Percentiles rank a stretch among this genome's conserved stretches.
phyloP scores from a whole-genome alignment of 2,888 invertebrate species.

The Clusia tigrina region DNA sequence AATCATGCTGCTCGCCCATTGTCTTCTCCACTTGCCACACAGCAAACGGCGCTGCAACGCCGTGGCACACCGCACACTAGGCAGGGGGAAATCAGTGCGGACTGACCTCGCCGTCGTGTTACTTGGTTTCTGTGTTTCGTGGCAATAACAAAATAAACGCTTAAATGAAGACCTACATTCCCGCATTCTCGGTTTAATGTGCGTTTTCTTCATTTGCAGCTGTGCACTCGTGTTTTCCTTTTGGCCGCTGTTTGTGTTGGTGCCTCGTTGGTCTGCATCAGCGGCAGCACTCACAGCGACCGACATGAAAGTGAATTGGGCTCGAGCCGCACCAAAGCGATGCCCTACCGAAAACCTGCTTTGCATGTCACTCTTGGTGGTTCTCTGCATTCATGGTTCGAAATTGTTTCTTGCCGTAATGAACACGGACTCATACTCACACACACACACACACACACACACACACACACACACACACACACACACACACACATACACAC shows the following conservation, averaged over 20 bases:
- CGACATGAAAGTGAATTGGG: conserved; percentile 8
- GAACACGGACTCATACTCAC: too few relatives aligned
- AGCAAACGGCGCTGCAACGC: neutral
- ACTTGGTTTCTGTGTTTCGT: neutral
- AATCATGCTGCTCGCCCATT: conserved; percentile 21
- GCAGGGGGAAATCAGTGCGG: conserved; percentile 27
- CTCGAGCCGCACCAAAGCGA: too few relatives aligned
- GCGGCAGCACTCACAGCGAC: too few relatives aligned
- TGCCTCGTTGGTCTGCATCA: neutral
- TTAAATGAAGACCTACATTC: neutral
- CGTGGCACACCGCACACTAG: conserved; percentile 6
- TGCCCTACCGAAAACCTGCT: too few relatives aligned
- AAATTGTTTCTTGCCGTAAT: too few relatives aligned
- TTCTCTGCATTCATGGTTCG: too few relatives aligned
- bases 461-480: too few relatives aligned
- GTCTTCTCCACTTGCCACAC: neutral
- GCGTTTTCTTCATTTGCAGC: neutral
- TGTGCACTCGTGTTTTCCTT: neutral
- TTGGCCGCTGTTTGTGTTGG: neutral
- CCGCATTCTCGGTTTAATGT: neutral
- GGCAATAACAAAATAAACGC: neutral
- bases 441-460: too few relatives aligned
- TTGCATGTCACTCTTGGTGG: too few relatives aligned
- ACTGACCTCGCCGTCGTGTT: conserved; percentile 27
- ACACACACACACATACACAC: too few relatives aligned